Evolutionary conservation across 2,888 invertebrate genomes (phyloP), one percentile per base, ranked within the genome.

Genomic region (Acronicta aceris): DNA sequence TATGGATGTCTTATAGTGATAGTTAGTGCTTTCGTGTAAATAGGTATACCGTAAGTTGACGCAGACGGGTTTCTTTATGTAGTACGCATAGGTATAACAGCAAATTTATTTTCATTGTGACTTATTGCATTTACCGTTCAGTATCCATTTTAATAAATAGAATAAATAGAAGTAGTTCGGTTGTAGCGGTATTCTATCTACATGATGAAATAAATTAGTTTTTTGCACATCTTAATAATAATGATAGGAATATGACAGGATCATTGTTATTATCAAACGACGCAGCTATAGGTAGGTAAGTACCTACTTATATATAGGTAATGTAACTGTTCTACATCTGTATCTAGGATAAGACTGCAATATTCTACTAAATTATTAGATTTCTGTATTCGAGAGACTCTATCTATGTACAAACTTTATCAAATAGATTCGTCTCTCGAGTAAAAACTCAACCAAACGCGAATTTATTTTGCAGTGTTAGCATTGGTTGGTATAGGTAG

Each of bases 111-210:
- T 82, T 80, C 81, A 82, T 81, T 81, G 79, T 84, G 79, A 81
- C 81, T 82, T 83, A 79, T 79, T 81, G 74, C 81, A 74, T 85
- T 84, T 87, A 87, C 88, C 84, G 89, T 86, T 87, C 65, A 66
- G 76, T 73, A 70, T 70, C 65, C 75, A 78, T 81, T n/a, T 82
- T 72, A 76, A 77, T 78, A 87, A 83, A 83, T 78, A 81, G 81
- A 78, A 79, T 82, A 87, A 84, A 81, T 81, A 79, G 78, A 38
- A n/a, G 76, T 59, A 68, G 70, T 75, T 57, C 51, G 42, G 51
- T 61, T 38, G 48, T 85, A 86, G 78, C 85, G 81, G 85, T 83
- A 82, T 59, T 51, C 58, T 54, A 60, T 69, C 47, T 63, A 59
- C 48, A 59, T 53, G 53, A 21, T 46, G 53, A 25, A 50, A 57